phyloP scores from a whole-genome alignment of 92 coral and sea anemone species.

The Desmophyllum pertusum region DNA sequence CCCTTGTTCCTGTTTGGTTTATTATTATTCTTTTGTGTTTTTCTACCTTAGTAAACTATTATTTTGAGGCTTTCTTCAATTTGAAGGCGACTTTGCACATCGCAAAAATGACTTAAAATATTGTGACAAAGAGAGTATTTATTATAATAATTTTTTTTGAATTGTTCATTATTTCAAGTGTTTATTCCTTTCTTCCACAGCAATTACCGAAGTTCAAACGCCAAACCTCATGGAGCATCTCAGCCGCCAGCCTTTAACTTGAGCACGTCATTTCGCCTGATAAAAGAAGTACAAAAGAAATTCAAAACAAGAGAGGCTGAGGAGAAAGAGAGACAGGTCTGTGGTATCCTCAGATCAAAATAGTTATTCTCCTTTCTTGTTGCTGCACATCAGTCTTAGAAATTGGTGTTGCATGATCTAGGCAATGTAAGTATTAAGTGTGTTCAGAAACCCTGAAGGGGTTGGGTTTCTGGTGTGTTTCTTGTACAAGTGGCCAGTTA shows the following conservation, averaged over 20 bases:
- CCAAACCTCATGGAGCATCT: conserved; percentile 77
- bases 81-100: too few relatives aligned
- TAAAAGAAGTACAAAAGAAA: conserved; percentile 98
- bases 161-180: not conserved
- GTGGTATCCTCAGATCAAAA: not conserved
- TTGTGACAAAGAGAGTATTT: not conserved
- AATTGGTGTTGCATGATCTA: too few relatives aligned
- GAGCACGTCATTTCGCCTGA: conserved; percentile 89
- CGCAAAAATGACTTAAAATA: too few relatives aligned
- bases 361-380: not conserved
- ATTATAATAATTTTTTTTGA: too few relatives aligned
- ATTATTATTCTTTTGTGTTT: too few relatives aligned
- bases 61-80: too few relatives aligned
- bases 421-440: too few relatives aligned
- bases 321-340: conserved; percentile 93
- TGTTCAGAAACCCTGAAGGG: too few relatives aligned
- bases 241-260: conserved; percentile 86
- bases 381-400: not conserved
- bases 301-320: conserved; percentile 98
- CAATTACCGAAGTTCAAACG: conserved; percentile 95
- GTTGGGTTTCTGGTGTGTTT: too few relatives aligned
- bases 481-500: not conserved
- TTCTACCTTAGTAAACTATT: too few relatives aligned
- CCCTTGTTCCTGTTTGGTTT: too few relatives aligned
- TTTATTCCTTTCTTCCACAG: conserved; percentile 36